phyloP scores from a whole-genome alignment of 2,113 vertebrate species.

The Calypte anna region DNA sequence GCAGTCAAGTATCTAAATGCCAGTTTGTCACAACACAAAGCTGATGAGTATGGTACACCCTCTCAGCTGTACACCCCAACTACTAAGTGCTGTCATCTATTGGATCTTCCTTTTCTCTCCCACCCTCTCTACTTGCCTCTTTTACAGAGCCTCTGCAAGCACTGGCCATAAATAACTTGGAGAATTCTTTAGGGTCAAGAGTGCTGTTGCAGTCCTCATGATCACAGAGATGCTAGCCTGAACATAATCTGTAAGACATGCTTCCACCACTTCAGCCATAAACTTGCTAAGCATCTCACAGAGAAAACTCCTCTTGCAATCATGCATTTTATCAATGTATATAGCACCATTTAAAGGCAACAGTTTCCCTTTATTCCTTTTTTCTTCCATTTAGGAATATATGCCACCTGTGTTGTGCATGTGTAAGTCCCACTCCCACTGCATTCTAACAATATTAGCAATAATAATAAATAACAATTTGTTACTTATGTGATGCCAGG shows the following conservation, averaged over 20 bases:
- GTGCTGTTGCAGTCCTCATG: neutral
- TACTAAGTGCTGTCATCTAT: neutral
- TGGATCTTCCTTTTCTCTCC: neutral
- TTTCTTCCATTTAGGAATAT: neutral
- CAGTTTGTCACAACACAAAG: neutral
- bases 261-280: neutral
- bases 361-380: neutral
- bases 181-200: neutral
- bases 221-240: neutral
- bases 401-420: neutral
- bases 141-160: neutral
- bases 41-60: neutral
- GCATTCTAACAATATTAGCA: conserved; percentile 23
- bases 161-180: neutral
- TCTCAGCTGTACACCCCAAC: neutral
- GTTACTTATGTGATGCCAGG: neutral
- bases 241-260: neutral
- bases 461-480: conserved; percentile 5
- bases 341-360: neutral
- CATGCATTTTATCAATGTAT: neutral
- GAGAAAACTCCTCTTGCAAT: neutral
- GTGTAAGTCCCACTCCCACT: neutral
- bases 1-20: neutral
- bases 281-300: neutral
- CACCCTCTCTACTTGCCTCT: neutral